phyloP scores from a whole-genome alignment of 2,113 vertebrate species.

The western clawed frog (Xenopus tropicalis) region DNA sequence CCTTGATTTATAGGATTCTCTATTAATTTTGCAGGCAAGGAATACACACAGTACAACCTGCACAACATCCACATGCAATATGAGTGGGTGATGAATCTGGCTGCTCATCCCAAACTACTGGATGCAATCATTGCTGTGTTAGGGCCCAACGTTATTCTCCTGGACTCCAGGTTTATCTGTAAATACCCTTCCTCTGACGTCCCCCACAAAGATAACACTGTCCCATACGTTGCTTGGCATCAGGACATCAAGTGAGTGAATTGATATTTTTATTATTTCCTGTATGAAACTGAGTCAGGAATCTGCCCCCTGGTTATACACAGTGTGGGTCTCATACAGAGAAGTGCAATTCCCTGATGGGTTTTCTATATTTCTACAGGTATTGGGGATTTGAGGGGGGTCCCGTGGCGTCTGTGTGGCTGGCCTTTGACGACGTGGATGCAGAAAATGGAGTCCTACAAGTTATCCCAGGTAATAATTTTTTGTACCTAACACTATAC shows the following conservation, averaged over 20 bases:
- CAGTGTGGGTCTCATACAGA: too few relatives aligned
- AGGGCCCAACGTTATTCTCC: slow-evolving; percentile 66
- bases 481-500: background rate
- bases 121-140: slow-evolving; percentile 56
- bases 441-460: slow-evolving; percentile 69
- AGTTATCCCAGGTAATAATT: slow-evolving; percentile 71
- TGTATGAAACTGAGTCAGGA: too few relatives aligned
- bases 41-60: slow-evolving; percentile 70
- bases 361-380: slow-evolving; percentile 44
- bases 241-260: slow-evolving; percentile 70
- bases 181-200: slow-evolving; percentile 62
- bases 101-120: slow-evolving; percentile 60
- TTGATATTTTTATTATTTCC: too few relatives aligned
- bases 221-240: slow-evolving; percentile 74
- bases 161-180: slow-evolving; percentile 76
- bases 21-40: slow-evolving; percentile 53
- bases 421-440: slow-evolving; percentile 68
- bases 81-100: slow-evolving; percentile 66
- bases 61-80: slow-evolving; percentile 69
- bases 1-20: background rate
- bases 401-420: slow-evolving; percentile 71
- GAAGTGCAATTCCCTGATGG: background rate
- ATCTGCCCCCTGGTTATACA: too few relatives aligned
- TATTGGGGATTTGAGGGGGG: slow-evolving; percentile 74
- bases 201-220: slow-evolving; percentile 32